A percentile compares a stretch with the other conserved stretches of the same genome.
Evolutionary conservation across 2,113 vertebrate genomes (phyloP).

Genomic region (Atlantisia rogersi): DNA sequence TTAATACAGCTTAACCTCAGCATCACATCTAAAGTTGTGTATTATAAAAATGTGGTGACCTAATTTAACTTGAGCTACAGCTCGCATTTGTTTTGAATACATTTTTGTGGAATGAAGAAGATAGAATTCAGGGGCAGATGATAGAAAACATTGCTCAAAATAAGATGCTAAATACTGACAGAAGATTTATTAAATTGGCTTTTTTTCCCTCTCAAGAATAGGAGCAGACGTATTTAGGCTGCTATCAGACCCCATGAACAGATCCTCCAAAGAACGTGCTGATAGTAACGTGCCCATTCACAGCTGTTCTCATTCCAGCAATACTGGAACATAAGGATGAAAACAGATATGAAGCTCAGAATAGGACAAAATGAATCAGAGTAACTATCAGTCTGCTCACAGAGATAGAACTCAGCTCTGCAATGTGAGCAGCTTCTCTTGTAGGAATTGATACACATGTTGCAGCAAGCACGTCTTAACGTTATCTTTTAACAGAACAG

Average conservation of each 20-base stretch:
- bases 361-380: conserved; percentile 45
- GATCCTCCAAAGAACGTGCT: neutral
- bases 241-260: neutral
- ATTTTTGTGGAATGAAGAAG: neutral
- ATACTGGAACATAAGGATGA: conserved; percentile 28
- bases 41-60: neutral
- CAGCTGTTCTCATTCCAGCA: conserved; percentile 66
- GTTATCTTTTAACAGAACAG: neutral
- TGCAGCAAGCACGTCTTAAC: neutral
- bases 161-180: neutral
- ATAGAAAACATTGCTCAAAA: neutral
- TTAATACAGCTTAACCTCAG: neutral
- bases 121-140: neutral
- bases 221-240: neutral
- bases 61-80: neutral
- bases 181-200: neutral
- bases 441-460: neutral
- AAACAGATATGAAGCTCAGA: conserved; percentile 57
- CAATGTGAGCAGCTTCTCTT: neutral
- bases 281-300: neutral
- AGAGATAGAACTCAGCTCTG: neutral
- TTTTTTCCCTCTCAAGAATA: neutral
- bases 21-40: neutral
- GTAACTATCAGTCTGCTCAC: neutral
- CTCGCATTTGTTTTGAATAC: neutral